Conservation (phyloP, 2,797 vertebrate genomes). For the Trachops cirrhosus region DNA sequence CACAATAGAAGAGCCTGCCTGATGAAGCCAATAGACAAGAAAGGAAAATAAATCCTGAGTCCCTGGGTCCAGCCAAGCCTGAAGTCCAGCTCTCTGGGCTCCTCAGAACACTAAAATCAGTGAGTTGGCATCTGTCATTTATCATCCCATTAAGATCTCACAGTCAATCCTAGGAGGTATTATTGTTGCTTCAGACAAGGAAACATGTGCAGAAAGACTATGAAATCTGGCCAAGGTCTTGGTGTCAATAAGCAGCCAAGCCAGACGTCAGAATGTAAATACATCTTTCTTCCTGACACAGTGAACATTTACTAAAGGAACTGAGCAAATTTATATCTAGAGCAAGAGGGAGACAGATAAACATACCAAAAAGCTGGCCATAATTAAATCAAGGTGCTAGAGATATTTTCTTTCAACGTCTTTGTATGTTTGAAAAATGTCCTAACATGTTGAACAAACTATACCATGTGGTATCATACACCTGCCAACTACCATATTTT, state of each 20-base stretch:
- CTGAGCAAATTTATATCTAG: neutral
- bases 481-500: neutral
- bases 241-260: neutral
- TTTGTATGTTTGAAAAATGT: neutral
- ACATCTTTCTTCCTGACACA: neutral
- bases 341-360: neutral
- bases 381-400: neutral
- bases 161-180: neutral
- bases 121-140: neutral
- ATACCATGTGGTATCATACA: neutral
- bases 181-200: neutral
- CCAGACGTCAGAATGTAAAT: neutral
- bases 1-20: neutral
- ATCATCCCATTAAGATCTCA: neutral
- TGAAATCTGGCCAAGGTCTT: neutral
- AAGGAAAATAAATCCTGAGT: neutral
- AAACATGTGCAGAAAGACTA: neutral
- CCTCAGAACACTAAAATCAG: neutral
- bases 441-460: neutral
- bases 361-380: neutral
- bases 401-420: neutral
- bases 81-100: neutral
- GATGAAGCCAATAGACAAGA: neutral
- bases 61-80: neutral
- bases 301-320: neutral